These are phyloP conservation scores for Brachyptera putata DNA, from an alignment of 2,888 invertebrate species.

Conservation along the genomic window DNA sequence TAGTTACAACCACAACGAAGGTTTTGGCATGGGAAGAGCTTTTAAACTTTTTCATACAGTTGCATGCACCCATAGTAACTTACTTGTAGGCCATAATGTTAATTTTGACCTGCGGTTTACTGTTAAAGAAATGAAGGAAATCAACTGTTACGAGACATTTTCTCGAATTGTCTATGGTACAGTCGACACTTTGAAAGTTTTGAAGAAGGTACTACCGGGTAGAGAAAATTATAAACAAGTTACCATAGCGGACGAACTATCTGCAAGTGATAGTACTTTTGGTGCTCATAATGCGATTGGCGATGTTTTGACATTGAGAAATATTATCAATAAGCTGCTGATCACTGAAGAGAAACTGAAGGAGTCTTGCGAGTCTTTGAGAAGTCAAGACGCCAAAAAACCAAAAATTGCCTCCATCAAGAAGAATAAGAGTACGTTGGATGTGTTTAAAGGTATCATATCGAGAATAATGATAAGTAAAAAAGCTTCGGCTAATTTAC, in stretches of 20 bases:
- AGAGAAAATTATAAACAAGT: background rate
- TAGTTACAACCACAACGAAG: background rate
- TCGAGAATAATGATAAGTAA: background rate
- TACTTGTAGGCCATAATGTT: background rate
- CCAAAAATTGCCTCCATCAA: background rate
- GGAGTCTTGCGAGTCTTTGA: background rate
- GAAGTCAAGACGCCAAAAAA: background rate
- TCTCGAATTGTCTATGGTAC: background rate
- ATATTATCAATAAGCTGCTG: background rate
- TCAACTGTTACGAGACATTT: background rate
- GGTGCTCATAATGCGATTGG: slow-evolving; percentile 1
- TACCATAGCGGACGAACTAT: background rate
- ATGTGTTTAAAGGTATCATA: background rate
- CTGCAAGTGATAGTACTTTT: background rate
- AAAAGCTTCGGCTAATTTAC: background rate
- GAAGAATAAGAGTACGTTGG: background rate
- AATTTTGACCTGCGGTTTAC: background rate
- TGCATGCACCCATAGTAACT: background rate
- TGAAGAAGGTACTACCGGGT: background rate
- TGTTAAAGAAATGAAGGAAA: background rate
- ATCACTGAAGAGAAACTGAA: background rate
- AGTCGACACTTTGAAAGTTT: background rate
- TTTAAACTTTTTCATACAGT: background rate
- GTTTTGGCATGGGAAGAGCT: background rate
- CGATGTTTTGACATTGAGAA: background rate